Percentiles rank a stretch among this genome's conserved stretches.
phyloP scores from a whole-genome alignment of 2,888 invertebrate genomes.

The Eupithecia insigniata region DNA sequence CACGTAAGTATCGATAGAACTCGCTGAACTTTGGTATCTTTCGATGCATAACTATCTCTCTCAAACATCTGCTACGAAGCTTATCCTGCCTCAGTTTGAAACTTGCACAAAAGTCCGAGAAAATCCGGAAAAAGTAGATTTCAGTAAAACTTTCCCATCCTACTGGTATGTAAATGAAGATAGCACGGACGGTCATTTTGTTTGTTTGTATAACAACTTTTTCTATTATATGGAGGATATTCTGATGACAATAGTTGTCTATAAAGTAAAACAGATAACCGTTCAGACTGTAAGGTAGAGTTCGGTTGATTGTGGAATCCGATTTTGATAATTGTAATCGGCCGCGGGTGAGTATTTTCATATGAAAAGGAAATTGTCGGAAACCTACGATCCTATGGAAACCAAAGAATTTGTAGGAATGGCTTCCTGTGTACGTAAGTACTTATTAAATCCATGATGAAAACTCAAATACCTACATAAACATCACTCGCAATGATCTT shows the following conservation, averaged over 20 bases:
- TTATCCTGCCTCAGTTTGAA: background rate
- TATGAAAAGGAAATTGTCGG: background rate
- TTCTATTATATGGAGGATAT: background rate
- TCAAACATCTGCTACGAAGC: background rate
- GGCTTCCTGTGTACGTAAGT: too few species aligned
- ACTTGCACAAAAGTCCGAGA: background rate
- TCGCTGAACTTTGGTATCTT: background rate
- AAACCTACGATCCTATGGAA: too few species aligned
- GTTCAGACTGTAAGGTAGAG: background rate
- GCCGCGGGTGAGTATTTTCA: background rate
- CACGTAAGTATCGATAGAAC: background rate
- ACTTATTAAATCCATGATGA: too few species aligned
- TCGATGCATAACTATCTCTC: background rate
- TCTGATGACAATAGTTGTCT: background rate
- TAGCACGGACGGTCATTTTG: background rate
- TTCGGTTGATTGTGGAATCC: too few species aligned
- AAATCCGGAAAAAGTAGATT: background rate
- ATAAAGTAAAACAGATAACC: background rate
- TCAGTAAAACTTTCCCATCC: background rate
- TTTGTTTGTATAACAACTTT: too few species aligned
- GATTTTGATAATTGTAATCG: too few species aligned
- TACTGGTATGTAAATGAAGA: background rate
- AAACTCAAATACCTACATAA: too few species aligned
- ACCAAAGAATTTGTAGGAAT: too few species aligned
- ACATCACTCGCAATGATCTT: too few species aligned